phyloP scores from a whole-genome alignment of 2,113 vertebrate genomes.

The Spea multiplicata region DNA sequence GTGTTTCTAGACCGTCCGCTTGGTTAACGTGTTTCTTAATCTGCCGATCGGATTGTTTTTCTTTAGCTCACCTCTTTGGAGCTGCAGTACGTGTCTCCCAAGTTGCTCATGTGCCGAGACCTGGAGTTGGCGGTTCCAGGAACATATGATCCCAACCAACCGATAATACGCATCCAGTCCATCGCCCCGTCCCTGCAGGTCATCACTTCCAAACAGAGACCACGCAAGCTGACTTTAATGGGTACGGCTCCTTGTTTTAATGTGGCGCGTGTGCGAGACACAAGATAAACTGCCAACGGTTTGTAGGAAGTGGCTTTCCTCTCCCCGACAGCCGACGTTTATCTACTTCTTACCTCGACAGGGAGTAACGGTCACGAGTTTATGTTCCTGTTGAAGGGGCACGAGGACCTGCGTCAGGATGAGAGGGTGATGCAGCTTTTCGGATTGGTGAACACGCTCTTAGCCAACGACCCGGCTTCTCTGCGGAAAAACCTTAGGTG shows the following conservation, averaged over 20 bases:
- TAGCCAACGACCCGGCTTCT: conserved; percentile 95
- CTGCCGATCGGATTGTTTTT: not conserved
- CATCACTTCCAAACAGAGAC: conserved; percentile 98
- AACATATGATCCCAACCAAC: conserved; percentile 95
- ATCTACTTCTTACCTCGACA: conserved; percentile 55
- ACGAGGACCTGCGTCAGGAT: conserved; percentile 94
- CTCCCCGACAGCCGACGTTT: not conserved
- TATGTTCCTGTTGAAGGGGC: conserved; percentile 97
- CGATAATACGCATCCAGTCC: conserved; percentile 94
- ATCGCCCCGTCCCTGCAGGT: conserved; percentile 94
- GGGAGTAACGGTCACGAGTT: conserved; percentile 98
- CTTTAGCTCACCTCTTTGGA: conserved; percentile 91
- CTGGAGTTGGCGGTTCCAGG: conserved; percentile 93
- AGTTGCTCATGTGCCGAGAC: conserved; percentile 96
- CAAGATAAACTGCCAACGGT: no score
- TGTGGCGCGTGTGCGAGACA: not conserved
- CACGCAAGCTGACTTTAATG: conserved; percentile 95
- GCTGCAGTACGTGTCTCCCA: conserved; percentile 94
- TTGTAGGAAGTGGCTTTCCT: no score
- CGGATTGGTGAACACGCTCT: conserved; percentile 92
- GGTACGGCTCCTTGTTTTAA: conserved; percentile 70
- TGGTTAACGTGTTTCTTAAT: no score
- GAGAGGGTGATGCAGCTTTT: conserved; percentile 98
- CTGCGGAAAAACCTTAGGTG: conserved; percentile 98
- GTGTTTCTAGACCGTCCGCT: no score